A percentile compares a stretch with the other conserved stretches of the same genome.
These are phyloP conservation scores for Physeter macrocephalus DNA, from an alignment of 2,113 vertebrate species.

Conservation along the genomic window DNA sequence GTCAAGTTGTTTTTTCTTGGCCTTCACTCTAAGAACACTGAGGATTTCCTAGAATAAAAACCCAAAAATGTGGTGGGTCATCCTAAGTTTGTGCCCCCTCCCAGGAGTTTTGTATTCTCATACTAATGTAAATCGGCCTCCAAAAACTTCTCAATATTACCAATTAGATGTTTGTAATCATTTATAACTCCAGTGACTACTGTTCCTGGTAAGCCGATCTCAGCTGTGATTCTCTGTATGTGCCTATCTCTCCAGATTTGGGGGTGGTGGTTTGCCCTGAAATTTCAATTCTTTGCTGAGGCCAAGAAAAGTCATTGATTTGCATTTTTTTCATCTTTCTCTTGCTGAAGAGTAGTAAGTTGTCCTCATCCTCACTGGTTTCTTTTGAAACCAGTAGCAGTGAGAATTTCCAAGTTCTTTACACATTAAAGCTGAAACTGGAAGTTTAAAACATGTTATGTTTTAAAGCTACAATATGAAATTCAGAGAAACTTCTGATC, in stretches of 20 bases:
- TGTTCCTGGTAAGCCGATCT: rapidly evolving
- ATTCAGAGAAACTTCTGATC: not conserved
- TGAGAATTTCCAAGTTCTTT: not conserved
- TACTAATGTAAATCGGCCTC: not conserved
- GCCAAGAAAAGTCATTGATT: not conserved
- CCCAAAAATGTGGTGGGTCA: not conserved
- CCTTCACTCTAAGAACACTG: not conserved
- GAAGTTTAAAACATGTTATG: not conserved
- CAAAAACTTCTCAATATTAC: not conserved
- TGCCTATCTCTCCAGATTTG: not conserved
- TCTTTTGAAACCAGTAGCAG: not conserved
- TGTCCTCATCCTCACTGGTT: too few relatives aligned
- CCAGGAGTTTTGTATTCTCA: not conserved
- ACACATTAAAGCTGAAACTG: not conserved
- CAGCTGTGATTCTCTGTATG: not conserved
- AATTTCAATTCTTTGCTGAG: not conserved
- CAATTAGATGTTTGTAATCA: not conserved
- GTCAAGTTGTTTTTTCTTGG: not conserved
- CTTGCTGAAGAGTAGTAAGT: not conserved
- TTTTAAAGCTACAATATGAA: not conserved
- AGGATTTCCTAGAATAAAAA: not conserved
- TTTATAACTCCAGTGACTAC: not conserved
- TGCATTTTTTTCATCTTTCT: not conserved
- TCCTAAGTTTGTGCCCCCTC: rapidly evolving
- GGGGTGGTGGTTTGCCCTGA: not conserved